Evolutionary conservation across 2,888 invertebrate species (phyloP), one percentile per base, ranked within the genome.

Genomic region (Drosophila meridiana): DNA sequence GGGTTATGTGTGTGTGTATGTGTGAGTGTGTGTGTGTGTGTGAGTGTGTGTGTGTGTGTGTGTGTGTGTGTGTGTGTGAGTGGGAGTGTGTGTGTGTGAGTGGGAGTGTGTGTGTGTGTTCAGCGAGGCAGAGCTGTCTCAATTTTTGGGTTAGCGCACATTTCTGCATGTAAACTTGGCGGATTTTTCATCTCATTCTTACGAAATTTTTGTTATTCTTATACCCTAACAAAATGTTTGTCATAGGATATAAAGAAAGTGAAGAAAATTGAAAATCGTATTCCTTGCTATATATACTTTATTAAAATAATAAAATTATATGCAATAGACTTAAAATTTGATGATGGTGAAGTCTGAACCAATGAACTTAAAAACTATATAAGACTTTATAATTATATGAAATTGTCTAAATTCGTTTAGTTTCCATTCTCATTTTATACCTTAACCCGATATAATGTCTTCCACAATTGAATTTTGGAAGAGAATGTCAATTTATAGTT

Each of bases 81-180:
- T n/a, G n/a, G n/a, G n/a, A n/a, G n/a, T n/a, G n/a, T n/a, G n/a
- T n/a, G n/a, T n/a, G n/a, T n/a, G n/a, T n/a, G n/a, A n/a, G n/a
- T n/a, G n/a, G n/a, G n/a, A n/a, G n/a, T n/a, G n/a, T 60, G 43
- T 65, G 47, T 69, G 57, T 67, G 47, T 66, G 56, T n/a, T 34
- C 53, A 59, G 53, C 52, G 56, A 57, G 47, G 58, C 68, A 69
- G 48, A 72, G 69, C 72, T 73, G 82, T 73, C 87, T 78, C 76
- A 76, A 87, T 88, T 89, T 84, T 71, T 69, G 60, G 81, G 63
- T 72, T 75, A 80, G 81, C 72, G 69, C 63, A 68, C 70, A 69
- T 67, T 78, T 78, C 60, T 74, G 60, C 65, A 86, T 83, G 88
- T 87, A 77, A 85, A 85, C 72, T 85, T 87, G 50, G 65, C 59